Evolutionary conservation across 2,888 invertebrate species (phyloP).

Genomic region (Heliconius ismenius): DNA sequence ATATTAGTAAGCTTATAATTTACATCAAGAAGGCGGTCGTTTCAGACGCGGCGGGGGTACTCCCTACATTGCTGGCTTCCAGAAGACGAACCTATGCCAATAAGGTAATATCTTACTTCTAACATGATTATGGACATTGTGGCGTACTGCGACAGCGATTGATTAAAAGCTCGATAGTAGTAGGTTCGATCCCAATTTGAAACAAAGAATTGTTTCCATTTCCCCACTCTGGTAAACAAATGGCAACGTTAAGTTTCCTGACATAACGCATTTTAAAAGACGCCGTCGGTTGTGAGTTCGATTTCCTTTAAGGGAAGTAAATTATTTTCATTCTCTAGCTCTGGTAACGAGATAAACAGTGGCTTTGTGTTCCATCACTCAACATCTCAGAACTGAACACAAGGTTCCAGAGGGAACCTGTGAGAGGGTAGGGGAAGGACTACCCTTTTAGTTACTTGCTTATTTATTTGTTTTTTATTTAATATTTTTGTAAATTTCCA

Average conservation of each 20-base stretch:
- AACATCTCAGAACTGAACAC: too few species aligned
- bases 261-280: too few species aligned
- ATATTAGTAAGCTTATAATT: constrained; percentile 49
- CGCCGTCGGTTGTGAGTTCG: too few species aligned
- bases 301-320: too few species aligned
- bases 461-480: background rate
- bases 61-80: constrained; percentile 77
- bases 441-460: background rate
- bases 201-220: too few species aligned
- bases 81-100: constrained; percentile 57
- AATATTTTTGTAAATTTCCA: constrained; percentile 2
- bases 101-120: constrained; percentile 52
- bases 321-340: background rate
- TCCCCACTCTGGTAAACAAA: too few species aligned
- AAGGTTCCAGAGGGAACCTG: too few species aligned
- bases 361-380: too few species aligned
- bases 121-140: background rate
- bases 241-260: too few species aligned
- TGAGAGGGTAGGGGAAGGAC: too few species aligned
- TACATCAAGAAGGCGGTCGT: constrained; percentile 76
- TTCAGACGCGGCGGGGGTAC: constrained; percentile 79
- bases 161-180: background rate
- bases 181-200: background rate
- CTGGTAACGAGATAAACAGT: too few species aligned
- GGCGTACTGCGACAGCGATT: background rate